Base-by-base conservation (phyloP, 2,113 vertebrate genomes). In the Rhadina sibilatrix region DNA sequence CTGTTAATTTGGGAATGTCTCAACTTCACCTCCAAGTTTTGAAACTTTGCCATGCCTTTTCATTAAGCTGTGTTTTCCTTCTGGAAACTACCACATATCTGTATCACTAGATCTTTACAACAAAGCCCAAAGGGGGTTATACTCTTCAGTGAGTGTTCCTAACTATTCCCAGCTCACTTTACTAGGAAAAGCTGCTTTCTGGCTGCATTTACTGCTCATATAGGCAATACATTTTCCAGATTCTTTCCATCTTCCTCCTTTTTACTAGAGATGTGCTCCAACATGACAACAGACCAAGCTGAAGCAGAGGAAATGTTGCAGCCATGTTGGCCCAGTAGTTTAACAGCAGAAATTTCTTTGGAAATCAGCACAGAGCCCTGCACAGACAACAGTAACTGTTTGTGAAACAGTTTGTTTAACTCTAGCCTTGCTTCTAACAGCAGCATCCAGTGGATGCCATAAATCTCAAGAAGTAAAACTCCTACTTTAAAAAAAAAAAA, bases 141-240 rank as follows among this genome's bases (percentile, higher is more conserved):
- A 33, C 47, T 86, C 75, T 56, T 78, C 75, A 75, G 35, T 13
- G 63, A 87, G 38, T 28, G 59, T 56, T 94, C 65, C 40, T 77
- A 71, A 59, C 44, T 66, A 70, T 71, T 95, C 75, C 85, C 76
- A 90, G 60, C 37, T 66, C 82, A 61, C 59, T 65, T 65, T 89
- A 70, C 54, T 50, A 49, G 68, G 82, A 92, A 94, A 86, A 93
- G 42, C 60, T 96, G 61, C 64, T 93, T 93, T 82, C 79, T 93
- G 90, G 56, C 76, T 96, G 68, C 52, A 33, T 46, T 24, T 47
- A 37, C 64, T 63, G n/a, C 76, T 94, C 47, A 33, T 22, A 35
- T 44, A 88, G 89, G 87, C 64, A 92, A 92, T 47, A 71, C 49
- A 78, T 83, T 90, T 95, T 96, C 68, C 83, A 90, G 44, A 92